phyloP scores from a whole-genome alignment of 2,113 vertebrate genomes.

The Zingel zingel region DNA sequence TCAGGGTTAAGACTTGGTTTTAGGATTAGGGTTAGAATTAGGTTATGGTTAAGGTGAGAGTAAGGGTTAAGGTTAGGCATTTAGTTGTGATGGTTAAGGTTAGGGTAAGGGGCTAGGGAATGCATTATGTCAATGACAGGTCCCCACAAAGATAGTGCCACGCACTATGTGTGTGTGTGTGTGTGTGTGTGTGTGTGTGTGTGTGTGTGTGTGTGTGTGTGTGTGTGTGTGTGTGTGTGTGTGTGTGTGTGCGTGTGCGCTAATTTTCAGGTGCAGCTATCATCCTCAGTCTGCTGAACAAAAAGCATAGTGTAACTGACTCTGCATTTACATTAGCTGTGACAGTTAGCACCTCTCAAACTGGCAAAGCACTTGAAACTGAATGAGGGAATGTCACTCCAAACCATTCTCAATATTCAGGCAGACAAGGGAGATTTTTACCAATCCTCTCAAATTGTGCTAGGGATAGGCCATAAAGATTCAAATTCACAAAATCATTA shows the following conservation, averaged over 20 bases:
- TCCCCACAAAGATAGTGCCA: too few relatives aligned
- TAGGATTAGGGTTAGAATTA: too few relatives aligned
- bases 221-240: not conserved
- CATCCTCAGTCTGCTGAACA: conserved; percentile 36
- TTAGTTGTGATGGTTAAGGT: too few relatives aligned
- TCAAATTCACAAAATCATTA: conserved; percentile 49
- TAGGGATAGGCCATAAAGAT: conserved; percentile 20
- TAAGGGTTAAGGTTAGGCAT: too few relatives aligned
- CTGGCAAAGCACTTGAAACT: conserved; percentile 20
- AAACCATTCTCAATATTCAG: conserved; percentile 28
- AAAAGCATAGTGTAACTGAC: conserved; percentile 9
- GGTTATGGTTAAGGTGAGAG: too few relatives aligned
- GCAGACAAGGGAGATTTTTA: conserved; percentile 33
- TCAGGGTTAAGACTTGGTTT: too few relatives aligned
- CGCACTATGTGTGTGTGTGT: not conserved
- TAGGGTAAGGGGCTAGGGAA: too few relatives aligned
- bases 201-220: not conserved
- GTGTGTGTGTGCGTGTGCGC: not conserved
- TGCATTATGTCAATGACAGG: too few relatives aligned
- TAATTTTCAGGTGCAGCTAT: conserved; percentile 54
- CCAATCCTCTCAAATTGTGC: conserved; percentile 49
- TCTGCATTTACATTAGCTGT: conserved; percentile 40
- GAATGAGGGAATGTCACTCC: conserved; percentile 42
- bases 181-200: too few relatives aligned
- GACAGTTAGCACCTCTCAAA: conserved; percentile 45